Percentiles rank a stretch among this genome's conserved stretches.
Conservation (phyloP, 2,113 vertebrate genomes). For the Tympanuchus pallidicinctus region DNA sequence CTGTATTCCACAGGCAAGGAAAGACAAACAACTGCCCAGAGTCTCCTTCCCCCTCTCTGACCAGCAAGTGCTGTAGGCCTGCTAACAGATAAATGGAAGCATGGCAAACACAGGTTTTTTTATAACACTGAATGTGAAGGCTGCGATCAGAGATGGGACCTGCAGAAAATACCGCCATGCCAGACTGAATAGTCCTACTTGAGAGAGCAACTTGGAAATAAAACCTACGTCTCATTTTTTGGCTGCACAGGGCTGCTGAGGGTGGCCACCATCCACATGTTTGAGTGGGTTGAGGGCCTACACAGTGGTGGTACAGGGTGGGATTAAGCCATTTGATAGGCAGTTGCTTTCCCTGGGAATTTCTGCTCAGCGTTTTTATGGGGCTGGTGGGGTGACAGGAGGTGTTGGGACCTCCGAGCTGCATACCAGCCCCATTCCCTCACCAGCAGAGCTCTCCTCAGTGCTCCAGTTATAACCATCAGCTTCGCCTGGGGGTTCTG, state of each 20-base stretch:
- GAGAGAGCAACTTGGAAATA: neutral
- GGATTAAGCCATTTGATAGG: neutral
- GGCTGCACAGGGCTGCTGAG: rapidly evolving
- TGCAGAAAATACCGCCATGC: neutral
- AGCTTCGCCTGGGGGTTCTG: neutral
- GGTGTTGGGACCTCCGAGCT: neutral
- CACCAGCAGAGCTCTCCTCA: neutral
- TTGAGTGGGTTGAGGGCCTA: neutral
- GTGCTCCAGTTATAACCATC: neutral
- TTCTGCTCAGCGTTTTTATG: neutral
- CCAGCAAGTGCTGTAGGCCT: neutral
- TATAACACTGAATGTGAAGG: constrained; percentile 5
- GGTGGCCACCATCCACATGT: neutral
- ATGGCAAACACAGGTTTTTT: constrained; percentile 2
- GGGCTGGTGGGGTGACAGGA: neutral
- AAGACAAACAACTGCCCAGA: neutral
- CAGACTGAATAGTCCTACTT: neutral
- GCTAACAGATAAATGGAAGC: neutral
- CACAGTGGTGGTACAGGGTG: neutral
- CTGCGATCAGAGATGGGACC: neutral
- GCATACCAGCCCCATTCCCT: neutral
- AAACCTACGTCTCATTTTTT: neutral
- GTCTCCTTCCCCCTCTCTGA: neutral
- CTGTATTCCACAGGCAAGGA: neutral
- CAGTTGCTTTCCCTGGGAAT: neutral